Evolutionary conservation across 2,888 invertebrate species (phyloP).

Genomic region (Caenorhabditis sp.): DNA sequence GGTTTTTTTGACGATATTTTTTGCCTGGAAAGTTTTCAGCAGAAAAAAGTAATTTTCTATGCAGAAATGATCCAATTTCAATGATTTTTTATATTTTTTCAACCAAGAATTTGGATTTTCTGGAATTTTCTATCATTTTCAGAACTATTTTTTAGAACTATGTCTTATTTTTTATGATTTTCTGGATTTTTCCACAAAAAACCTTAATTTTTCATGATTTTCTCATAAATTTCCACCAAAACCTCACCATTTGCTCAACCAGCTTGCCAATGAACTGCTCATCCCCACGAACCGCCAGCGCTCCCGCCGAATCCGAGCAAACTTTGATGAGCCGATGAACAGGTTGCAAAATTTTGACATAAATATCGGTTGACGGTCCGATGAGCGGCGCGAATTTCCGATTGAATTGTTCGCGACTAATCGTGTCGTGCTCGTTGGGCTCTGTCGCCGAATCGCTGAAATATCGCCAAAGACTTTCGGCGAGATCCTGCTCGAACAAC

Average conservation of each 20-base stretch:
- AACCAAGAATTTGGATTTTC: too few species aligned
- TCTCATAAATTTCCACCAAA: too few species aligned
- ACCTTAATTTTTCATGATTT: too few species aligned
- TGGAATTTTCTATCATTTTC: too few species aligned
- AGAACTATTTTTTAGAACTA: too few species aligned
- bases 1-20: slow-evolving; percentile 1
- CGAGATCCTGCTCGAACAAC: slow-evolving; percentile 37
- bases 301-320: slow-evolving; percentile 54
- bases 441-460: slow-evolving; percentile 13
- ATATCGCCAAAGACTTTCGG: slow-evolving; percentile 41
- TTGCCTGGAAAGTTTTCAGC: too few species aligned
- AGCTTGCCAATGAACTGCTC: slow-evolving; percentile 46
- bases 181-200: too few species aligned
- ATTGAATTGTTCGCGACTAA: slow-evolving; percentile 18
- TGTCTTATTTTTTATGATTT: too few species aligned
- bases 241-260: slow-evolving; percentile 44
- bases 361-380: slow-evolving; percentile 39
- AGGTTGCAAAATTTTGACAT: slow-evolving; percentile 49
- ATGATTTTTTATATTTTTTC: too few species aligned
- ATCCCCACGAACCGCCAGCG: slow-evolving; percentile 41
- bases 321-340: slow-evolving; percentile 52
- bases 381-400: slow-evolving; percentile 17
- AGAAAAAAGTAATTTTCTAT: too few species aligned
- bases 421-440: neutral
- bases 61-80: too few species aligned